Evolutionary conservation across 2,797 vertebrate genomes (phyloP), one percentile per base, ranked within the genome.

Genomic region (Apogon talboti): DNA sequence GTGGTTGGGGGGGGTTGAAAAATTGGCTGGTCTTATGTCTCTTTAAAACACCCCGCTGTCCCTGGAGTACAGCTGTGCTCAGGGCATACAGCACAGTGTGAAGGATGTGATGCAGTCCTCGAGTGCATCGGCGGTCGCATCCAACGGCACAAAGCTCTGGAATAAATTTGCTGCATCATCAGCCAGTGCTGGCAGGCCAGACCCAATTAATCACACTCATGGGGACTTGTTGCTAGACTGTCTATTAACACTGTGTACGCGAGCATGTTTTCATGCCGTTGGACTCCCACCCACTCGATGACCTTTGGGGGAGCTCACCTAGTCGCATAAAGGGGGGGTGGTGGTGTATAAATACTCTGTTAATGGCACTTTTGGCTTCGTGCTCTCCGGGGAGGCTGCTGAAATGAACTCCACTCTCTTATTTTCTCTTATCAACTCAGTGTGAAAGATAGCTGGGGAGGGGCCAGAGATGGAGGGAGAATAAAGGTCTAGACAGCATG

Each of bases 361-460:
- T 87, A 88, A 90, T 85, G 84, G 78, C 71, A 82, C 76, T 82
- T 84, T 88, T 82, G 87, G 76, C 82, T 76, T 70, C 15, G 10
- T 54, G 44, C 66, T 84, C 81, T 42, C 64, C 15, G 1, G 67
- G 71, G 69, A 88, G 46, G 51, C 43, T 55, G 72, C 18, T 8
- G 58, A 86, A 88, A 87, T 87, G 62, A 88, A 74, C 54, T 75
- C 59, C 56, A 57, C 63, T 64, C 70, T 68, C 64, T 83, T 59
- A 77, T 86, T 76, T 82, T 75, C 64, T 79, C 66, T 82, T 71
- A 86, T 85, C 74, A 84, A 74, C 63, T 59, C 52, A 11, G 55
- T 19, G 43, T 43, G 83, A 76, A 21, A 42, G 42, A 47, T n/a
- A 35, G 41, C 40, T 6, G 52, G 63, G 41, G 40, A 35, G 48